Conservation (phyloP, 1,140 invertebrate genomes). For the Halesus radiatus region DNA sequence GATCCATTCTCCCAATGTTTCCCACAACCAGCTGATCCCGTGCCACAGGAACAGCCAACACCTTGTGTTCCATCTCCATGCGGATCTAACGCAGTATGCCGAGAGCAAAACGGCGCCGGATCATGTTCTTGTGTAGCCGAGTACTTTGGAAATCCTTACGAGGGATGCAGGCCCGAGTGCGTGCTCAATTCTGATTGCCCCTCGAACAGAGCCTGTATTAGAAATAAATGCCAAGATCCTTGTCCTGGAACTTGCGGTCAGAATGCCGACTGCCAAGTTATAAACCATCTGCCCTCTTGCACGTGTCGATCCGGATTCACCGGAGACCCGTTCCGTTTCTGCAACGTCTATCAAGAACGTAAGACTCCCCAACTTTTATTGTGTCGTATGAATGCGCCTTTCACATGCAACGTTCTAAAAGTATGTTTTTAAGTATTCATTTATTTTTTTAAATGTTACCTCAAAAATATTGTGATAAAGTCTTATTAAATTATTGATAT, state of each 20-base stretch:
- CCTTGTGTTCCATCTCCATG: constrained; percentile 77
- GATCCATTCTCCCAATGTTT: constrained; percentile 74
- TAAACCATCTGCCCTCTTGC: constrained; percentile 73
- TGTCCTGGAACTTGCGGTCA: constrained; percentile 77
- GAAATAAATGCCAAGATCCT: constrained; percentile 76
- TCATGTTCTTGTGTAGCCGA: constrained; percentile 76
- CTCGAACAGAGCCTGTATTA: constrained; percentile 73
- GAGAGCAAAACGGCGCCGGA: constrained; percentile 73
- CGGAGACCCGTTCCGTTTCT: constrained; percentile 74
- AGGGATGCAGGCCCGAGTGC: constrained; percentile 77
- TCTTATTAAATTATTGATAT: no score
- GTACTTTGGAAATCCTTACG: constrained; percentile 79
- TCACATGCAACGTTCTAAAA: neutral
- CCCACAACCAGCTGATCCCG: constrained; percentile 59
- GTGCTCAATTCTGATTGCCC: constrained; percentile 76
- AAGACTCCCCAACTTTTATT: constrained; percentile 59
- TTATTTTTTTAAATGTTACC: no score
- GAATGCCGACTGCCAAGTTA: constrained; percentile 74
- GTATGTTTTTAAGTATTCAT: no score
- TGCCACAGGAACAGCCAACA: constrained; percentile 61
- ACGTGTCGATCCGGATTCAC: constrained; percentile 72
- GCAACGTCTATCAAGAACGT: constrained; percentile 68
- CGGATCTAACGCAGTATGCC: constrained; percentile 77
- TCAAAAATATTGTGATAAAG: no score
- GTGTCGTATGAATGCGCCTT: neutral